Evolutionary conservation across 2,113 vertebrate species (phyloP), one percentile per base, ranked within the genome.

Genomic region (Bubo bubo): DNA sequence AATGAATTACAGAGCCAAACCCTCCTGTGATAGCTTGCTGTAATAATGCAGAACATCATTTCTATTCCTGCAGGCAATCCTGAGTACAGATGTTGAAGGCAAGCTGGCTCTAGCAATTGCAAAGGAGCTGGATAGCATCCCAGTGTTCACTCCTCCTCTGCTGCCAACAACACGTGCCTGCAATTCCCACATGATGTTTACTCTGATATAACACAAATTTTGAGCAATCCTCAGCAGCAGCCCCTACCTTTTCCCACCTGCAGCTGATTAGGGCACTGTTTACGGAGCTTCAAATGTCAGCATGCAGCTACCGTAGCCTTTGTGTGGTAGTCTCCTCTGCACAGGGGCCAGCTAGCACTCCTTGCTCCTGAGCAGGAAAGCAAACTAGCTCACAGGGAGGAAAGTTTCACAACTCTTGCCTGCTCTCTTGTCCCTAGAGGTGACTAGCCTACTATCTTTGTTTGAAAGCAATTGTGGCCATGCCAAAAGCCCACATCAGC

Each of bases 81-180:
- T 37, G 12, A 92, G 56, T 50, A 76, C 94, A 96, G 95, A 90
- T 92, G 83, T 72, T 93, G 60, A 93, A 95, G 82, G 73, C 68
- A 82, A 72, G n/a, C 52, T 85, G 83, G 55, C 88, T 92, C 41
- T 14, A 88, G 41, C 67, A 80, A 41, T 17, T 72, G 72, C 79
- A 63, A 12, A 91, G 60, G 32, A 79, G 37, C 20, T 96, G 88
- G 79, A 86, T 3, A 95, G 9, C 21, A 86, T 83, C 72, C 82
- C 79, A 81, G 30, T 0, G 4, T 50, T 86, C 72, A 34, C 63
- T 92, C 85, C 66, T 86, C 62, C 86, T 74, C 62, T 52, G 45
- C 68, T 91, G 52, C 55, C 73, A 96, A 41, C 47, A 88, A 8
- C 39, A 14, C 0, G 10, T 74, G 79, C 63, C 72, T 86, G 32